phyloP scores from a whole-genome alignment of 2,797 vertebrate genomes.

The Sebastes aleutianus region DNA sequence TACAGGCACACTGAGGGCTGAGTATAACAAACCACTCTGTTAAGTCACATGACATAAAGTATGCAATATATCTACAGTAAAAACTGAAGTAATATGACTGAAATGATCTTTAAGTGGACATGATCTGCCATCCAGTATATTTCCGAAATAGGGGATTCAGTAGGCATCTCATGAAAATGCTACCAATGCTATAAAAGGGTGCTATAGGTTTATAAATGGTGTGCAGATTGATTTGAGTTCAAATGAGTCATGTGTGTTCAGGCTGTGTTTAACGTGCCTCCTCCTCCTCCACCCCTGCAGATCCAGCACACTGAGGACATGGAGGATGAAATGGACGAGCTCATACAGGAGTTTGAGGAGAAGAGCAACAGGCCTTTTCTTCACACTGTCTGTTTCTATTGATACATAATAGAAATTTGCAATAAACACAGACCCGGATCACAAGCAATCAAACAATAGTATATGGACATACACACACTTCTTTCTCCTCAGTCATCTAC shows the following conservation, averaged over 20 bases:
- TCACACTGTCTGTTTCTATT: conserved; percentile 99
- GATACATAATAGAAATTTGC: conserved; percentile 69
- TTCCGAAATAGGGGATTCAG: not conserved
- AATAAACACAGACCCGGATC: conserved; percentile 62
- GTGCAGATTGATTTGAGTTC: not conserved
- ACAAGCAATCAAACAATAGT: conserved; percentile 52
- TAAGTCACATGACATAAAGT: not conserved
- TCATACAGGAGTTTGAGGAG: conserved; percentile 97
- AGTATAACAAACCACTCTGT: not conserved
- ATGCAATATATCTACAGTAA: not conserved
- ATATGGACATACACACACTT: conserved; percentile 21
- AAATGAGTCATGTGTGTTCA: not conserved
- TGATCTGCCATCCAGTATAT: not conserved
- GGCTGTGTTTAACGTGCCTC: not conserved
- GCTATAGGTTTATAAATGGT: not conserved
- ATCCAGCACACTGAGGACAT: conserved; percentile 99
- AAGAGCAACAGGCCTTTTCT: conserved; percentile 96
- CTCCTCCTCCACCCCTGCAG: conserved; percentile 67
- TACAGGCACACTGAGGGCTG: not conserved
- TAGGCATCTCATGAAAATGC: not conserved
- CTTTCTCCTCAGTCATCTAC: conserved; percentile 17
- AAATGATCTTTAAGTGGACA: not conserved
- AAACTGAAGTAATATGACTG: not conserved
- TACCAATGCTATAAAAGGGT: not conserved
- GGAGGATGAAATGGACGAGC: conserved; percentile 99